Evolutionary conservation across 2,113 vertebrate genomes (phyloP).

Genomic region (Poeciliopsis turrubarensis): DNA sequence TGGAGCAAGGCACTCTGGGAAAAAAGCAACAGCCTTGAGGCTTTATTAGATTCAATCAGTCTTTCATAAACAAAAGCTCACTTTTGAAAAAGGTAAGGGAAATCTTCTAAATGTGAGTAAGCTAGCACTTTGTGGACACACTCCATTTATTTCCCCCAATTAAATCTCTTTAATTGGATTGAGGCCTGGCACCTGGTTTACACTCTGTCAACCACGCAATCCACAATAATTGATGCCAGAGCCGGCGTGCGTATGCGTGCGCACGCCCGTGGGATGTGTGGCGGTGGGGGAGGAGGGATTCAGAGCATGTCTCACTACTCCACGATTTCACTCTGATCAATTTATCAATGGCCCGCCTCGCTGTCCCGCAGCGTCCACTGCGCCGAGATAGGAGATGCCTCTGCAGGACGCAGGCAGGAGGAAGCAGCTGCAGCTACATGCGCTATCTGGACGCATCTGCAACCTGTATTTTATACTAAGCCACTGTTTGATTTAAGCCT

Average conservation of each 20-base stretch:
- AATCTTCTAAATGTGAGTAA: slow-evolving; percentile 60
- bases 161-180: slow-evolving; percentile 81
- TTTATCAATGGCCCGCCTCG: slow-evolving; percentile 69
- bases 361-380: slow-evolving; percentile 55
- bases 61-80: slow-evolving; percentile 76
- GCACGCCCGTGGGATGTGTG: slow-evolving; percentile 43
- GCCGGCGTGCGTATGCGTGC: slow-evolving; percentile 37
- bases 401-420: slow-evolving; percentile 2
- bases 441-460: background rate
- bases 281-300: slow-evolving; percentile 58
- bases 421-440: background rate
- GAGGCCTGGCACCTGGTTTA: slow-evolving; percentile 80
- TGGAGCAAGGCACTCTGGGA: slow-evolving; percentile 64
- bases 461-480: background rate
- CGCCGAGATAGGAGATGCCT: slow-evolving; percentile 48
- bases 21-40: slow-evolving; percentile 61
- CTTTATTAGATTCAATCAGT: slow-evolving; percentile 71
- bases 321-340: slow-evolving; percentile 72
- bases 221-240: slow-evolving; percentile 75
- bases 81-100: slow-evolving; percentile 52
- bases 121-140: slow-evolving; percentile 72
- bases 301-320: slow-evolving; percentile 69
- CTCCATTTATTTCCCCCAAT: slow-evolving; percentile 80
- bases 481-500: background rate
- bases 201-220: slow-evolving; percentile 77